Percentiles rank a stretch among this genome's conserved stretches.
Evolutionary conservation across 2,113 vertebrate species (phyloP).

Genomic region (Loxodonta africana): DNA sequence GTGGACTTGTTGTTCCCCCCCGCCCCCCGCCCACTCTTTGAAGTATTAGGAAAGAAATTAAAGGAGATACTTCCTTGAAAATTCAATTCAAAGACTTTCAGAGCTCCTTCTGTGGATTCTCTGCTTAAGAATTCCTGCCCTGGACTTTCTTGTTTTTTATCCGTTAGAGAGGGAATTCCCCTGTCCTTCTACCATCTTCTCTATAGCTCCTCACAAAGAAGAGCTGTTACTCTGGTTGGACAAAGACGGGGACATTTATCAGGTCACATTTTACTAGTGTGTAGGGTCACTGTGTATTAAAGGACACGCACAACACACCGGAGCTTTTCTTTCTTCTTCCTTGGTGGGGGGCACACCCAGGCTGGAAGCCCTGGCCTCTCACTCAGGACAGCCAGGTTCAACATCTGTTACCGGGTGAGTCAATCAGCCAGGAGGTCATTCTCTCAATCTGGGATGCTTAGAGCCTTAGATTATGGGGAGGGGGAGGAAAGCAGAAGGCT

Average conservation of each 20-base stretch:
- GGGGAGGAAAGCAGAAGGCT: neutral
- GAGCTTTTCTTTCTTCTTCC: neutral
- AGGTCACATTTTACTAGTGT: neutral
- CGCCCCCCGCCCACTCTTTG: neutral
- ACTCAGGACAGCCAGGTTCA: neutral
- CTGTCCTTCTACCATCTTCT: neutral
- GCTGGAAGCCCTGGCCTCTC: neutral
- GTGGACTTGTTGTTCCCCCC: neutral
- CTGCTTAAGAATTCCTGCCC: neutral
- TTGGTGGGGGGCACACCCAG: neutral
- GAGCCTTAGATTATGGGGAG: neutral
- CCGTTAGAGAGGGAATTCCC: neutral
- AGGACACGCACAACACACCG: accelerated
- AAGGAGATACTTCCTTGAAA: neutral
- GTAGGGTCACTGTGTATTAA: neutral
- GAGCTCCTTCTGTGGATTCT: neutral
- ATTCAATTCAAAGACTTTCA: neutral
- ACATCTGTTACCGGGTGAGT: neutral
- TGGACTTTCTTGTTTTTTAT: neutral
- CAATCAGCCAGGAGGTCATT: neutral
- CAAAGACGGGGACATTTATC: neutral
- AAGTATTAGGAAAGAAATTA: neutral
- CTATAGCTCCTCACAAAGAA: neutral
- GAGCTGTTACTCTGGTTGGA: neutral
- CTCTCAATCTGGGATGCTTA: neutral